Conservation (phyloP, 1,140 invertebrate genomes). For the Drosophila miranda region DNA sequence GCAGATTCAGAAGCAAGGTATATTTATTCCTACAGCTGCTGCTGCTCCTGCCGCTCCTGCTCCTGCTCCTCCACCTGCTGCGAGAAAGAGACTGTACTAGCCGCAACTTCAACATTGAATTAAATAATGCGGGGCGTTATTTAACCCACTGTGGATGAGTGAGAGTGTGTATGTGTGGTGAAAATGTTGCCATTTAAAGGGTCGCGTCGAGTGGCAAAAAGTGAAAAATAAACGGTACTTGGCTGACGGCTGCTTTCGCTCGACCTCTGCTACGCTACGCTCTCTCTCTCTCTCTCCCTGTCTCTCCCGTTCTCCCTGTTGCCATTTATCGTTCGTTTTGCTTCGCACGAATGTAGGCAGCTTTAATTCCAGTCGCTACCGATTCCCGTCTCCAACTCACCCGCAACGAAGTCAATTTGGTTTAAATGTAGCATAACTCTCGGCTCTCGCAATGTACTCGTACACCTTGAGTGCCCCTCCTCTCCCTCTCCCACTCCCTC, state of each 20-base stretch:
- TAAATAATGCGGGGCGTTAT: slow-evolving; percentile 47
- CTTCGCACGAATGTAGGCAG: slow-evolving; percentile 8
- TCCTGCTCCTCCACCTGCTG: too few species aligned
- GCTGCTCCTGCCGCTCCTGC: too few species aligned
- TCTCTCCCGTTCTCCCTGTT: slow-evolving; percentile 5
- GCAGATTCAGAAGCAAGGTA: background rate
- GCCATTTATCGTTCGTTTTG: too few species aligned
- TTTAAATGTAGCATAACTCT: slow-evolving; percentile 61
- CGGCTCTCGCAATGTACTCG: slow-evolving; percentile 21
- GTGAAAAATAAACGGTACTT: slow-evolving; percentile 58
- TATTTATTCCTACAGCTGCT: too few species aligned
- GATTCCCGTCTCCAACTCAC: too few species aligned
- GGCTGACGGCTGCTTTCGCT: slow-evolving; percentile 6
- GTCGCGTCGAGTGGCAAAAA: slow-evolving; percentile 66
- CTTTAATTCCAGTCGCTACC: too few species aligned
- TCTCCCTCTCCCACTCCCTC: background rate
- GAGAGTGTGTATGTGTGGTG: background rate
- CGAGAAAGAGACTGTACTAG: background rate
- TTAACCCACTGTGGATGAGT: slow-evolving; percentile 18
- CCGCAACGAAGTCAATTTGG: slow-evolving; percentile 43
- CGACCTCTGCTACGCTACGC: slow-evolving; percentile 13
- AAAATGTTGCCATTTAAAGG: slow-evolving; percentile 63
- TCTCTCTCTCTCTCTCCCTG: background rate
- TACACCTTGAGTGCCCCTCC: slow-evolving; percentile 27
- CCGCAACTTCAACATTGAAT: slow-evolving; percentile 49